A percentile compares a stretch with the other conserved stretches of the same genome.
Conservation (phyloP, 2,888 invertebrate species). For the Clepsis dumicolana region DNA sequence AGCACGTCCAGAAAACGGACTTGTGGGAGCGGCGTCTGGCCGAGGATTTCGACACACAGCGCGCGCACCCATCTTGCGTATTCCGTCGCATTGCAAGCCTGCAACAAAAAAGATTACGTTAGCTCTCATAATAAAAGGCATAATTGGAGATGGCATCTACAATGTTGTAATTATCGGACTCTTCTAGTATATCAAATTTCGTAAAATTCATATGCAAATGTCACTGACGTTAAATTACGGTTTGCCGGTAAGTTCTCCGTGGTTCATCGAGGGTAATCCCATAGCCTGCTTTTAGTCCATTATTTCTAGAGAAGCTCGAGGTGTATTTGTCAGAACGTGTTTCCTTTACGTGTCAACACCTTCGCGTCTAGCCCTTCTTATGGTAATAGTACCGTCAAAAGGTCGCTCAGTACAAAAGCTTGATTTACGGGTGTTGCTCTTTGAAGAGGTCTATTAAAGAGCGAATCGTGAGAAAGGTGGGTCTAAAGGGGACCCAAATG, state of each 20-base stretch:
- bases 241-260: slow-evolving; percentile 16
- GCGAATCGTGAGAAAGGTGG: slow-evolving; percentile 80
- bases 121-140: slow-evolving; percentile 30
- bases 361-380: slow-evolving; percentile 83
- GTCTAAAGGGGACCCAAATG: slow-evolving; percentile 64
- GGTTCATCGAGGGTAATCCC: slow-evolving; percentile 2
- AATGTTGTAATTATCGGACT: slow-evolving; percentile 8
- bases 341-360: slow-evolving; percentile 81
- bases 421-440: slow-evolving; percentile 81
- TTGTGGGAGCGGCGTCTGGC: slow-evolving; percentile 90
- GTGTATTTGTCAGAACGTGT: slow-evolving; percentile 64
- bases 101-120: slow-evolving; percentile 70
- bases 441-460: slow-evolving; percentile 78
- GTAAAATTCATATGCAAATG: slow-evolving; percentile 41
- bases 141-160: slow-evolving; percentile 21
- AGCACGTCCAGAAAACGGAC: slow-evolving; percentile 90
- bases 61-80: slow-evolving; percentile 92
- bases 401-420: slow-evolving; percentile 74
- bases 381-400: slow-evolving; percentile 76
- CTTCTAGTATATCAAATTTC: slow-evolving; percentile 26
- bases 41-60: slow-evolving; percentile 90
- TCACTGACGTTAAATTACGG: slow-evolving; percentile 9
- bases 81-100: slow-evolving; percentile 89
- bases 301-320: slow-evolving; percentile 27
- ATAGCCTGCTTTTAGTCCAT: slow-evolving; percentile 34